phyloP scores from a whole-genome alignment of 2,113 vertebrate species.

The Cyanistes caeruleus region DNA sequence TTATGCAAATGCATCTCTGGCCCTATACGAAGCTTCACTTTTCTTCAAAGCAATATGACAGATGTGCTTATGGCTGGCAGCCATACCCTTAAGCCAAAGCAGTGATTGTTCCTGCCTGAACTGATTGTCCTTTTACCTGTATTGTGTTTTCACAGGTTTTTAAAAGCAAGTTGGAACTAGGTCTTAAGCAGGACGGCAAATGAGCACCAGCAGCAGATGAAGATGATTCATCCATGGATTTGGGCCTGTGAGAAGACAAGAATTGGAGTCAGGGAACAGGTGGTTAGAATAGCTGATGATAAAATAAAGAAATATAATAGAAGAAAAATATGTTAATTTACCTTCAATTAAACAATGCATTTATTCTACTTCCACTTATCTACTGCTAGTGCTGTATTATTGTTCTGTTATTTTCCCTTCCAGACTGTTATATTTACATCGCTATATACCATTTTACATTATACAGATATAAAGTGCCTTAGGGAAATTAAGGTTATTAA shows the following conservation, averaged over 20 bases:
- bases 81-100: slow-evolving; percentile 23
- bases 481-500: background rate
- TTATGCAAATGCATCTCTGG: slow-evolving; percentile 35
- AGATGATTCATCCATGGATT: background rate
- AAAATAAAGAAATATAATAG: background rate
- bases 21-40: slow-evolving; percentile 10
- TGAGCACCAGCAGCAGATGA: background rate
- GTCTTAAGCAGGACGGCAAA: background rate
- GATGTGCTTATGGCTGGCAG: slow-evolving; percentile 9
- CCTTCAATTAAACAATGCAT: background rate
- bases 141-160: background rate
- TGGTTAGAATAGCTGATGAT: background rate
- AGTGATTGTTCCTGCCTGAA: slow-evolving; percentile 1
- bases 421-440: background rate
- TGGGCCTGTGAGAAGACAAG: background rate
- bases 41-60: slow-evolving; percentile 39
- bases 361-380: background rate
- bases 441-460: background rate
- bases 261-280: background rate
- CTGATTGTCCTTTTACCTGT: slow-evolving; percentile 22
- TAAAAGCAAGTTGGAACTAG: background rate
- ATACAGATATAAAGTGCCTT: background rate
- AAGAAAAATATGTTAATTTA: background rate
- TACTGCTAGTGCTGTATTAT: background rate
- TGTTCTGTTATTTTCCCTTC: background rate